phyloP scores from a whole-genome alignment of 2,113 vertebrate genomes.

The Laticauda colubrina region DNA sequence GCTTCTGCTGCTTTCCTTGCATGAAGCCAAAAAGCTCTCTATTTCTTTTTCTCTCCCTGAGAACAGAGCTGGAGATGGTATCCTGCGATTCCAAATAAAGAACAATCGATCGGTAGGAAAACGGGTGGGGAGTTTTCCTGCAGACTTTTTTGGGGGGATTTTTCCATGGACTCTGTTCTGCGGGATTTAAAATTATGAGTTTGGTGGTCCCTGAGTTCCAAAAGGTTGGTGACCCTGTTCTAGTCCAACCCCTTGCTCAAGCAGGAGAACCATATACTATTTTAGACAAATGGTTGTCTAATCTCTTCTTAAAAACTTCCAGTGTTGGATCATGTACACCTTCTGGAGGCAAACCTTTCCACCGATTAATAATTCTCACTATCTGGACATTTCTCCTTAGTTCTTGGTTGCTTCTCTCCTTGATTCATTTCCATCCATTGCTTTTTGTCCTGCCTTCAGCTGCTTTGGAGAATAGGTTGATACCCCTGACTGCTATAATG shows the following conservation, averaged over 20 bases:
- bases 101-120: no score
- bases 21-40: no score
- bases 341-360: neutral
- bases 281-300: neutral
- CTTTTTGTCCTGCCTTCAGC: neutral
- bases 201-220: no score
- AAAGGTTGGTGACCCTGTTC: neutral
- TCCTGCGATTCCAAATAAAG: no score
- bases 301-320: neutral
- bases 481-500: neutral
- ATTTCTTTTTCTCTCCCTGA: no score
- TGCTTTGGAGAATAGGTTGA: neutral
- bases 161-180: no score
- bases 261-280: neutral
- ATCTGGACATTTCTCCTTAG: neutral
- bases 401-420: neutral
- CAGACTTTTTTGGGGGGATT: no score
- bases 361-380: neutral
- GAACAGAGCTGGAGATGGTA: no score
- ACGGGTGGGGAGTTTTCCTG: no score
- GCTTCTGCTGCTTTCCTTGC: no score
- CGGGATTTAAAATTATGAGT: no score
- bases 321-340: neutral
- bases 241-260: neutral
- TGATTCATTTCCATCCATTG: neutral